These are phyloP conservation scores for Caenorhabditis latens DNA, from an alignment of 1,140 invertebrate species.

Conservation along the genomic window DNA sequence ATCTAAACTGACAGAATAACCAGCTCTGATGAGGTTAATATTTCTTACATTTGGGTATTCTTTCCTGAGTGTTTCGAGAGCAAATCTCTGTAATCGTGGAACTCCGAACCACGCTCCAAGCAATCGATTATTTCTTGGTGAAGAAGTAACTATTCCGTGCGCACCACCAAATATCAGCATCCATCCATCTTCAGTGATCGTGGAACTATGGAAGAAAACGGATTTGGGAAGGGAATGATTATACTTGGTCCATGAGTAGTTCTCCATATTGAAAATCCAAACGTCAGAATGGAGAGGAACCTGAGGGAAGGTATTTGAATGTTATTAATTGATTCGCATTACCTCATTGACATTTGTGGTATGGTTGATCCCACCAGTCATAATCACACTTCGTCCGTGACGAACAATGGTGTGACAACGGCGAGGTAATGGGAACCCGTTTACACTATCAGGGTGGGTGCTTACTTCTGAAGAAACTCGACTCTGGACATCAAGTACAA, in stretches of 20 bases:
- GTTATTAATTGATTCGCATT: neutral
- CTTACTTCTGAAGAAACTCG: neutral
- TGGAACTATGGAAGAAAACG: constrained; percentile 53
- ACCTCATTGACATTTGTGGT: neutral
- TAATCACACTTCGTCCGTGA: neutral
- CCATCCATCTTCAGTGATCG: constrained; percentile 38
- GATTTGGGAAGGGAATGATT: neutral
- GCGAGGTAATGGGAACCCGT: neutral
- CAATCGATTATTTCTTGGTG: constrained; percentile 1
- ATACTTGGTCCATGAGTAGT: constrained; percentile 30
- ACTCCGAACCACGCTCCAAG: neutral
- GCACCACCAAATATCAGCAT: constrained; percentile 1
- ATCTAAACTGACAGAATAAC: neutral
- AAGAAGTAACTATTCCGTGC: neutral
- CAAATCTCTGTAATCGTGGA: neutral
- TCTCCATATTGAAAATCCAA: constrained; percentile 56
- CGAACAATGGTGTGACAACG: constrained; percentile 57
- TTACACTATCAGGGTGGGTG: neutral
- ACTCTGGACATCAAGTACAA: neutral
- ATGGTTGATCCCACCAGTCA: constrained; percentile 38
- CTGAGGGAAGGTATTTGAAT: constrained; percentile 3
- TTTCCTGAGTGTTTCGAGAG: neutral
- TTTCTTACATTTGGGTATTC: neutral
- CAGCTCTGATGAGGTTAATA: neutral
- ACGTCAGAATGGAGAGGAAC: constrained; percentile 3